These are phyloP conservation scores for Urocyon cinereoargenteus DNA, from an alignment of 2,797 vertebrate genomes.

Conservation along the genomic window DNA sequence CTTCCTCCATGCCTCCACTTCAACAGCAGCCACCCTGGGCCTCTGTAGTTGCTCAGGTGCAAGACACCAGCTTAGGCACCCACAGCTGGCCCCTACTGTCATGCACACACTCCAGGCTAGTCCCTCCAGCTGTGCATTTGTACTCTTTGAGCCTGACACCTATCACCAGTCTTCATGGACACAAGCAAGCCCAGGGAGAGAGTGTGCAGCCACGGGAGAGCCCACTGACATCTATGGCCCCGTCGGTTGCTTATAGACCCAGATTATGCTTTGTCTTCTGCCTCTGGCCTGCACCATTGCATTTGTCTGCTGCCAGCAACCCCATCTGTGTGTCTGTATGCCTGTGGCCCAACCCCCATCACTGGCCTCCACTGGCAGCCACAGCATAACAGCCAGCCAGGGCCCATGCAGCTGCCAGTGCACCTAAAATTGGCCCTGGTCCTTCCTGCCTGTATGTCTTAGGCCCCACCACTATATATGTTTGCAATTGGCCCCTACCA, in stretches of 20 bases:
- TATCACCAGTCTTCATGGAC: neutral
- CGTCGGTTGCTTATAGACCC: fast-evolving
- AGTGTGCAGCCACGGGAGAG: neutral
- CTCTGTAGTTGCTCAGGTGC: neutral
- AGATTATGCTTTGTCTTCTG: neutral
- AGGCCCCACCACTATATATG: neutral
- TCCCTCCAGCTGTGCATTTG: neutral
- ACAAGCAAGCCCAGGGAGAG: neutral
- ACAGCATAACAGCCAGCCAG: neutral
- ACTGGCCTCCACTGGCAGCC: neutral
- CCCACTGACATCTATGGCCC: too few species aligned
- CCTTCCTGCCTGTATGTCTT: neutral
- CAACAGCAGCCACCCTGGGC: neutral
- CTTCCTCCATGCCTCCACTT: neutral
- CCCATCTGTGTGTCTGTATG: neutral
- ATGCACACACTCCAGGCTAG: neutral
- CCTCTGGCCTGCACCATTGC: neutral
- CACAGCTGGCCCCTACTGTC: neutral
- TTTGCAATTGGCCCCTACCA: neutral
- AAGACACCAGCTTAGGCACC: neutral
- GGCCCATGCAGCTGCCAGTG: neutral
- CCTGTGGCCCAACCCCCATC: neutral
- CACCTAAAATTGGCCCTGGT: neutral
- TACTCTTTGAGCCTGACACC: neutral
- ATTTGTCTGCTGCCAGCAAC: neutral